phyloP scores from a whole-genome alignment of 2,113 vertebrate species.

The Plecotus auritus region DNA sequence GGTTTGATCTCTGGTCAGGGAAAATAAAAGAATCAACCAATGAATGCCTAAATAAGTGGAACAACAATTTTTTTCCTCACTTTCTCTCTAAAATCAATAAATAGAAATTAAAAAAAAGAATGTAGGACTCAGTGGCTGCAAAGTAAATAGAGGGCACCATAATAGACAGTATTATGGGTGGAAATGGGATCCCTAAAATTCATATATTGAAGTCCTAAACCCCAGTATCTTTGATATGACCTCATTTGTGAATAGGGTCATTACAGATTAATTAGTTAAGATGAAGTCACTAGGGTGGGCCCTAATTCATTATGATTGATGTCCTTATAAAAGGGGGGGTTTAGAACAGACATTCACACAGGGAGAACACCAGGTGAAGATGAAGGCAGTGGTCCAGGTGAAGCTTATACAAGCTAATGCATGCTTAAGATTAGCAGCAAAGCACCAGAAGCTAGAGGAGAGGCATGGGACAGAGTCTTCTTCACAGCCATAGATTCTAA shows the following conservation, averaged over 20 bases:
- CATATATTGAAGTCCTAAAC: background rate
- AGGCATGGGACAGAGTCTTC: background rate
- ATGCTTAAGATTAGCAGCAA: background rate
- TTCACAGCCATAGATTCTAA: background rate
- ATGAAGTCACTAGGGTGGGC: background rate
- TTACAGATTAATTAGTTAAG: background rate
- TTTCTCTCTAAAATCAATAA: too few species aligned
- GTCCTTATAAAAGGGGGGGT: background rate
- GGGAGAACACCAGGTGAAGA: background rate
- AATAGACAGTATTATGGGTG: background rate
- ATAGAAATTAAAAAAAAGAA: background rate
- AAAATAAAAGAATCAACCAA: too few species aligned
- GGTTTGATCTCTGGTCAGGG: too few species aligned
- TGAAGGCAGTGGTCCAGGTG: background rate
- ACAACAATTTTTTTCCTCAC: too few species aligned
- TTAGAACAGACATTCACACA: background rate
- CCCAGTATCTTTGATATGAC: background rate
- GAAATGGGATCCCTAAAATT: background rate
- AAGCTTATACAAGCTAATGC: background rate
- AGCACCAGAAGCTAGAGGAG: background rate
- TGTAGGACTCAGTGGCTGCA: background rate
- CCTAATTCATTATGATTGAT: background rate
- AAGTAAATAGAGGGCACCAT: background rate
- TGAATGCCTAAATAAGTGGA: too few species aligned
- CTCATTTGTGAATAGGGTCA: background rate